A percentile compares a stretch with the other conserved stretches of the same genome.
Evolutionary conservation across 2,888 invertebrate genomes (phyloP).

Genomic region (Philopedon plagiatum): DNA sequence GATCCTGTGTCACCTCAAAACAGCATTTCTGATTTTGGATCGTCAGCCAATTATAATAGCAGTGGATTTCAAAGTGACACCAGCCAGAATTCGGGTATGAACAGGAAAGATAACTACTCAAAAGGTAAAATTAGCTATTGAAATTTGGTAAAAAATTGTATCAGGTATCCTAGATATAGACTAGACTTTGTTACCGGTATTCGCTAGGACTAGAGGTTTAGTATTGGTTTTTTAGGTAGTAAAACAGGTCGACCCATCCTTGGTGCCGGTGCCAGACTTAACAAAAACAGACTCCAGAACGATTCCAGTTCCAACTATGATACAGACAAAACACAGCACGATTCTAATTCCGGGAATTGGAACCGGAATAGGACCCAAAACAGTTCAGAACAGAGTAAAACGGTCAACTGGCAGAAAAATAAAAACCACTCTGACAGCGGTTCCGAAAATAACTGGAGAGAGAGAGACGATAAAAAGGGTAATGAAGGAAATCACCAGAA

Average conservation of each 20-base stretch:
- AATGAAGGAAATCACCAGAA: constrained; percentile 41
- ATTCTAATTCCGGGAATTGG: constrained; percentile 47
- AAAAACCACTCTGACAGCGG: constrained; percentile 59
- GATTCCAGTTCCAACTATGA: constrained; percentile 54
- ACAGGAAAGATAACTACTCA: constrained; percentile 15
- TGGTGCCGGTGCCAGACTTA: constrained; percentile 63
- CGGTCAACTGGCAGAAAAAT: constrained; percentile 46
- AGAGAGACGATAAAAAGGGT: constrained; percentile 30
- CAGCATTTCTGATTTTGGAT: constrained; percentile 37
- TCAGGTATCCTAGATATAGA: too few species aligned
- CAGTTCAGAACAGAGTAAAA: constrained; percentile 39
- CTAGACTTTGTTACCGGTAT: too few species aligned
- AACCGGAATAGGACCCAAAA: constrained; percentile 46
- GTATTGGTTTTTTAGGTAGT: constrained; percentile 23
- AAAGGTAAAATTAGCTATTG: constrained; percentile 12
- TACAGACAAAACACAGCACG: constrained; percentile 50
- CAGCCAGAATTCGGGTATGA: constrained; percentile 43
- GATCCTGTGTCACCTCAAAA: constrained; percentile 33
- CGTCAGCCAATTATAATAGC: constrained; percentile 34
- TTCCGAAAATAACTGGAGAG: constrained; percentile 47
- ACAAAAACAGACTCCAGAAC: constrained; percentile 55
- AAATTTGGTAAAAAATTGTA: neutral
- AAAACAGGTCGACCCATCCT: constrained; percentile 63
- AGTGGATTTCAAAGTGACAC: constrained; percentile 51
- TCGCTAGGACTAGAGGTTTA: too few species aligned